Evolutionary conservation across 2,888 invertebrate genomes (phyloP), one percentile per base, ranked within the genome.

Genomic region (Palloptera scutellata): DNA sequence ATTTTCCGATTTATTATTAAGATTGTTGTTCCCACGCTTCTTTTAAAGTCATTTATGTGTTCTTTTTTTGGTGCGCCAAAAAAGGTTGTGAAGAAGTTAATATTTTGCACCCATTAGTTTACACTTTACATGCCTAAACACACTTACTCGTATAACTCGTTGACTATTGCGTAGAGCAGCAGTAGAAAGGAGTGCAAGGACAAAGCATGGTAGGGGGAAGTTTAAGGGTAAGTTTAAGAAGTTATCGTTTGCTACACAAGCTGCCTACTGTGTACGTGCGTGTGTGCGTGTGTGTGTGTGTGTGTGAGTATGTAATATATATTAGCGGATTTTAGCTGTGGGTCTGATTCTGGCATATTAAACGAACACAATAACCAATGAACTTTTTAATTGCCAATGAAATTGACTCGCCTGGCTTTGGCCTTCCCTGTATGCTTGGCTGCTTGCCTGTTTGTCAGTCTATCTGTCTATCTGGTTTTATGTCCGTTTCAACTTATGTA

Each of bases 51-150:
- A 69, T n/a, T 58, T 59, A 59, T 59, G 53, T 30, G 30, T 30
- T 30, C 30, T 30, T 30, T 4, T n/a, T 30, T 30, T 30, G 30
- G 30, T 30, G 30, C 30, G 30, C 30, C 30, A 30, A 30, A 30
- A 30, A 30, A 30, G 30, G 30, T 30, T 30, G 52, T 15, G 57
- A 42, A 15, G 40, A 54, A 53, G 53, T 60, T 66, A 54, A 52
- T 45, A 66, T 66, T 70, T 71, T 66, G 70, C 64, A 79, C 74
- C 77, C 76, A 80, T 82, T 79, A 82, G 79, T 80, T 82, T 80
- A 80, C 81, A 81, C 78, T 79, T 80, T 75, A 75, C 80, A 79
- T 80, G 78, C 78, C 80, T 80, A 81, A 78, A 77, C 64, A 58
- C 41, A 69, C 62, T 55, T 20, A 59, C 65, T 66, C 61, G 52